A percentile compares a stretch with the other conserved stretches of the same genome.
Conservation (phyloP, 2,888 invertebrate species). For the Drosophila colorata region DNA sequence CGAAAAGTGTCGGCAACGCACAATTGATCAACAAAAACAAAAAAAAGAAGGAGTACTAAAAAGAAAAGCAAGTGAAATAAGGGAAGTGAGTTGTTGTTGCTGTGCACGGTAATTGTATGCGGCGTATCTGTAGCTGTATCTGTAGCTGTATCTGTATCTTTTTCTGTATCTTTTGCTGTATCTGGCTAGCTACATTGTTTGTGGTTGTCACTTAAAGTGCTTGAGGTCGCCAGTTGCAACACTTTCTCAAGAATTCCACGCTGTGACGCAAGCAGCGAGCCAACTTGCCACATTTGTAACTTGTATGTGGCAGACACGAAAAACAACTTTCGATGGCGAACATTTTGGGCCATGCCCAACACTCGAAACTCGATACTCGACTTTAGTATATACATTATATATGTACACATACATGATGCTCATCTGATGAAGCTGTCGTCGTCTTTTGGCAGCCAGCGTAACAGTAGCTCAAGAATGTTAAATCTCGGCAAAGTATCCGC, state of each 20-base stretch:
- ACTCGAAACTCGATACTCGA: constrained; percentile 50
- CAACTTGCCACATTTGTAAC: constrained; percentile 57
- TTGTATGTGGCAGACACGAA: constrained; percentile 50
- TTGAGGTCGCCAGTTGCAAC: constrained; percentile 68
- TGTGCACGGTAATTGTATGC: constrained; percentile 29
- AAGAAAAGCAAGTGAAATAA: constrained; percentile 23
- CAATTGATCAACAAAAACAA: constrained; percentile 49
- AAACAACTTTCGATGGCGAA: constrained; percentile 69
- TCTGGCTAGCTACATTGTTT: constrained; percentile 47
- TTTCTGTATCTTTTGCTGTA: constrained; percentile 33
- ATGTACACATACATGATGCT: neutral
- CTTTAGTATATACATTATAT: neutral
- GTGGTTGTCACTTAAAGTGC: constrained; percentile 77
- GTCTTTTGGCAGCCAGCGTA: constrained; percentile 46
- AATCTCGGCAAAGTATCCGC: constrained; percentile 30
- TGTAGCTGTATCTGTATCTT: constrained; percentile 4
- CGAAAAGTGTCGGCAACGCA: constrained; percentile 58
- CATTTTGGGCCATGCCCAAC: constrained; percentile 31
- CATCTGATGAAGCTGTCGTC: constrained; percentile 53
- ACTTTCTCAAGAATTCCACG: constrained; percentile 72
- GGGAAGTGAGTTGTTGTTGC: constrained; percentile 55
- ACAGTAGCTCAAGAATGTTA: constrained; percentile 72
- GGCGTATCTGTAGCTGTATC: constrained; percentile 29
- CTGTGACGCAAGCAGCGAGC: constrained; percentile 52
- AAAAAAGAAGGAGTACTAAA: constrained; percentile 4